phyloP scores from a whole-genome alignment of 2,113 vertebrate species.

The Tachuris rubrigastra region DNA sequence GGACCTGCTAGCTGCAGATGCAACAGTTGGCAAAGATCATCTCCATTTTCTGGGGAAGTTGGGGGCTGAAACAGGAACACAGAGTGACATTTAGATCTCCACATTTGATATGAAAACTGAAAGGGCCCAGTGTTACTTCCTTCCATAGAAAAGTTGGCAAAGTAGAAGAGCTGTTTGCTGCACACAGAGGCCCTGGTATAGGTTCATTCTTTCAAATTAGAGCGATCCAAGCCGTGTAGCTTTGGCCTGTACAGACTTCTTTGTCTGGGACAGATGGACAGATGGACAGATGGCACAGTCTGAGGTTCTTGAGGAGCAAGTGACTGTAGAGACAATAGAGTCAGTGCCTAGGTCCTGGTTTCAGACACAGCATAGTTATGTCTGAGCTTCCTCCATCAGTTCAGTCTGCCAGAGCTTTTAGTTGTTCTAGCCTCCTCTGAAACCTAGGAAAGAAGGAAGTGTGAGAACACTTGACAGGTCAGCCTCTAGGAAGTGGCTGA shows the following conservation, averaged over 20 bases:
- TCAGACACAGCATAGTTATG: background rate
- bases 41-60: constrained; percentile 12
- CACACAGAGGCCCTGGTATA: background rate
- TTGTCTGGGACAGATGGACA: background rate
- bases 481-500: background rate
- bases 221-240: background rate
- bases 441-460: background rate
- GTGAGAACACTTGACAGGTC: background rate
- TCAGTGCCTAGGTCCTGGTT: background rate
- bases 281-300: background rate
- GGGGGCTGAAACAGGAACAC: background rate
- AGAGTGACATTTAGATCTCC: background rate
- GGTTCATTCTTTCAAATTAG: background rate
- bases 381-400: background rate
- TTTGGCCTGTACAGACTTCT: background rate
- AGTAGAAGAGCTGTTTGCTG: background rate
- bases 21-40: background rate
- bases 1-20: background rate
- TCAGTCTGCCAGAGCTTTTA: background rate
- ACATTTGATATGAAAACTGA: background rate
- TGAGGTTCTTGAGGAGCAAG: background rate
- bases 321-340: background rate
- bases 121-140: background rate
- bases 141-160: background rate
- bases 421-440: background rate